phyloP scores from a whole-genome alignment of 2,888 invertebrate species.

The Pyralis farinalis region DNA sequence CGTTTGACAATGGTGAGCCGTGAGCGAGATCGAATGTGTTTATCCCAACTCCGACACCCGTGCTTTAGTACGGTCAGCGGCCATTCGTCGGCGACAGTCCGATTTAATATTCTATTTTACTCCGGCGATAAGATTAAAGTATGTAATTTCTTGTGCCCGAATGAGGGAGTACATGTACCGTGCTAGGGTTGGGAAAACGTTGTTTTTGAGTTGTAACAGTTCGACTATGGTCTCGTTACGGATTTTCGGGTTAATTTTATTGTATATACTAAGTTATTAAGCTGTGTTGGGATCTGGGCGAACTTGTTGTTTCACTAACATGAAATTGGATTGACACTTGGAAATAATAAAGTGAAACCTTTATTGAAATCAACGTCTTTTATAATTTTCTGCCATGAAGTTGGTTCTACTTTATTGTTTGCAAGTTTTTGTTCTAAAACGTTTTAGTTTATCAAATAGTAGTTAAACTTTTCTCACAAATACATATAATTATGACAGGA shows the following conservation, averaged over 20 bases:
- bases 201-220: neutral
- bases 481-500: no score
- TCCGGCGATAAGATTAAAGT: constrained; percentile 77
- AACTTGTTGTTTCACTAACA: no score
- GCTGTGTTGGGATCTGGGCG: no score
- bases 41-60: constrained; percentile 34
- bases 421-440: no score
- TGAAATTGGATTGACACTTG: no score
- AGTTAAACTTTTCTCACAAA: no score
- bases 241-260: neutral
- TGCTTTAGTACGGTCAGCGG: constrained; percentile 61
- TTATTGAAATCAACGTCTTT: no score
- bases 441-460: no score
- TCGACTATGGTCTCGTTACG: neutral
- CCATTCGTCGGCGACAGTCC: constrained; percentile 57
- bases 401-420: no score
- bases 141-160: constrained; percentile 77
- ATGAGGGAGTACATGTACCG: constrained; percentile 56
- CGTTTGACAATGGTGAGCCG: constrained; percentile 30
- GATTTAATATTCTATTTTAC: constrained; percentile 80
- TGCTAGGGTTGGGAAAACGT: constrained; percentile 44
- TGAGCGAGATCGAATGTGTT: constrained; percentile 54
- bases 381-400: no score
- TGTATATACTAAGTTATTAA: no score
- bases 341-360: no score